A percentile compares a stretch with the other conserved stretches of the same genome.
Conservation (phyloP, 53 echinoderm and acorn worm genomes). For the Pentamera pediparva region DNA sequence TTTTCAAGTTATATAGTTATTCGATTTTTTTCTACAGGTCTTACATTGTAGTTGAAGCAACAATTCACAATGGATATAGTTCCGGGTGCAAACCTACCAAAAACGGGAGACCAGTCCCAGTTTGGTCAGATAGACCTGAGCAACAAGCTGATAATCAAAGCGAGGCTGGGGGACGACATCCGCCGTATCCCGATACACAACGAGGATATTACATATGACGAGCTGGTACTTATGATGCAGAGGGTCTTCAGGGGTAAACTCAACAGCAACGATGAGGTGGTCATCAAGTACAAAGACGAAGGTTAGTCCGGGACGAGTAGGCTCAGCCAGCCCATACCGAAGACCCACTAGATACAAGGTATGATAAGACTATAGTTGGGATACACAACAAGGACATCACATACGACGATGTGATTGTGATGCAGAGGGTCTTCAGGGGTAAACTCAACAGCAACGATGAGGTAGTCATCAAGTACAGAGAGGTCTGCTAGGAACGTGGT, state of each 20-base stretch:
- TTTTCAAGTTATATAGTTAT: too few relatives aligned
- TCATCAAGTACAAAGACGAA: slow-evolving; percentile 97
- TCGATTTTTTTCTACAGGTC: too few relatives aligned
- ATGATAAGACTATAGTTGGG: too few relatives aligned
- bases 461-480: slow-evolving; percentile 92
- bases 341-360: too few relatives aligned
- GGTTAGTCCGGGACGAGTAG: slow-evolving; percentile 51
- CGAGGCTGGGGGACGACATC: slow-evolving; percentile 94
- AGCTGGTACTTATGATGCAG: slow-evolving; percentile 98
- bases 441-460: slow-evolving; percentile 94
- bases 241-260: slow-evolving; percentile 91
- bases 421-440: slow-evolving; percentile 95
- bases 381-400: slow-evolving; percentile 96
- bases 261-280: slow-evolving; percentile 90
- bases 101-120: not conserved
- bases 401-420: slow-evolving; percentile 91
- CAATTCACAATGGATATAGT: too few relatives aligned
- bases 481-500: too few relatives aligned
- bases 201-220: slow-evolving; percentile 93
- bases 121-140: slow-evolving; percentile 92
- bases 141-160: slow-evolving; percentile 99
- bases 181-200: slow-evolving; percentile 90
- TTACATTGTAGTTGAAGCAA: too few relatives aligned
- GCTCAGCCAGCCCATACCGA: too few relatives aligned
- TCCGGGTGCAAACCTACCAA: too few relatives aligned